phyloP scores from a whole-genome alignment of 2,113 vertebrate genomes.

The Anolis sagrei region DNA sequence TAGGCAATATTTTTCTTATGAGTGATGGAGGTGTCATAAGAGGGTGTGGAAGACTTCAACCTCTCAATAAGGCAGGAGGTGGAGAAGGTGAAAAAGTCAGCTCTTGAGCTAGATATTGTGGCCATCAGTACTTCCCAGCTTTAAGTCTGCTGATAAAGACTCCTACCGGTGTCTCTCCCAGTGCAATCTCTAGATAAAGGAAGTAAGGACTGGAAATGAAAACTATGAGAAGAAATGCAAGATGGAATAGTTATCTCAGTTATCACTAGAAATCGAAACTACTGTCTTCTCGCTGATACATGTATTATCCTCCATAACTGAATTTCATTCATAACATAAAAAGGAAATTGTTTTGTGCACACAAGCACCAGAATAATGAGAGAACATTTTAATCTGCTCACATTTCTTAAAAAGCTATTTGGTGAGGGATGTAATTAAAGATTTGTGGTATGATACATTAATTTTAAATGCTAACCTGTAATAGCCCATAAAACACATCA shows the following conservation, averaged over 20 bases:
- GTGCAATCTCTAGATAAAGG: not conserved
- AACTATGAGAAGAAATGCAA: not conserved
- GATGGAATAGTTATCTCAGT: not conserved
- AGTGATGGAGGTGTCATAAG: not conserved
- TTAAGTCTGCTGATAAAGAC: not conserved
- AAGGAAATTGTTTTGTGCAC: conserved; percentile 3
- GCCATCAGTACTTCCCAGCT: not conserved
- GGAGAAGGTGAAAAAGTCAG: not conserved
- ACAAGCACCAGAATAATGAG: not conserved
- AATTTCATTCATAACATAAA: not conserved
- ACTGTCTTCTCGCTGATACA: not conserved
- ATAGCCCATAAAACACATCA: conserved; percentile 23
- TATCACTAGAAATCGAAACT: not conserved
- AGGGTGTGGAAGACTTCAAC: not conserved
- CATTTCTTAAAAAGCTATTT: not conserved
- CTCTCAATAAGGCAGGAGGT: not conserved
- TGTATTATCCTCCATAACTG: not conserved
- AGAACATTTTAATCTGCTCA: not conserved
- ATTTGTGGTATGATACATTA: conserved; percentile 7
- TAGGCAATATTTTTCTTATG: not conserved
- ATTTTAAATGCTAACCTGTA: conserved; percentile 39
- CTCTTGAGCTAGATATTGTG: not conserved
- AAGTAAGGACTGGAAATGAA: not conserved
- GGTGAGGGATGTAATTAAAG: not conserved
- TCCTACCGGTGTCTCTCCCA: too few relatives aligned